phyloP scores from a whole-genome alignment of 2,888 invertebrate genomes.

The Pharmacophagus antenor region DNA sequence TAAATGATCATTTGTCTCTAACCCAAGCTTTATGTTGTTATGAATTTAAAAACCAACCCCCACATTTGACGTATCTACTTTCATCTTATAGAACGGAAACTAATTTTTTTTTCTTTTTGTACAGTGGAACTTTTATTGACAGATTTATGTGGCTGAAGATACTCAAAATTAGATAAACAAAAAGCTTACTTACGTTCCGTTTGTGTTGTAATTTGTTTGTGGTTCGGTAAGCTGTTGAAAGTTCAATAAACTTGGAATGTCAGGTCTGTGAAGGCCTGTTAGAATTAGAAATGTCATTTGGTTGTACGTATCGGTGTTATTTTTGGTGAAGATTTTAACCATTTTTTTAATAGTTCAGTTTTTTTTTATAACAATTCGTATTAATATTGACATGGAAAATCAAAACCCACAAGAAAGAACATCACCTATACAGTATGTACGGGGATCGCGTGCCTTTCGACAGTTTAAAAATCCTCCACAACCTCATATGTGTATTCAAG shows the following conservation, averaged over 20 bases:
- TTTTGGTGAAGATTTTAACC: slow-evolving; percentile 26
- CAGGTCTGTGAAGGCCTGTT: slow-evolving; percentile 39
- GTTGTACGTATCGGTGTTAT: slow-evolving; percentile 31
- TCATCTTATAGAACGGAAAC: slow-evolving; percentile 37
- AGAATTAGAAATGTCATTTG: slow-evolving; percentile 29
- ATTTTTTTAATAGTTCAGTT: slow-evolving; percentile 30
- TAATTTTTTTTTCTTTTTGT: slow-evolving; percentile 47
- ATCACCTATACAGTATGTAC: slow-evolving; percentile 78
- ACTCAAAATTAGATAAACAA: slow-evolving; percentile 27
- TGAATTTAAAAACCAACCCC: slow-evolving; percentile 16
- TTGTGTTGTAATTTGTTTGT: slow-evolving; percentile 23
- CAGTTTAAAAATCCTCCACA: slow-evolving; percentile 88
- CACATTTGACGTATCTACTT: slow-evolving; percentile 38
- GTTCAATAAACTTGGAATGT: slow-evolving; percentile 72
- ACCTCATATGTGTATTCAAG: slow-evolving; percentile 87
- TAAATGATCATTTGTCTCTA: slow-evolving; percentile 6
- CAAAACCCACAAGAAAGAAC: slow-evolving; percentile 65
- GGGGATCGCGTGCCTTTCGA: slow-evolving; percentile 82
- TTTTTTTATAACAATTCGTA: slow-evolving; percentile 32
- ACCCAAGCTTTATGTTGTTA: slow-evolving; percentile 1
- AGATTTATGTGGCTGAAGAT: slow-evolving; percentile 38
- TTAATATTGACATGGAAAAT: slow-evolving; percentile 66
- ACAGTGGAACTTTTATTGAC: slow-evolving; percentile 44
- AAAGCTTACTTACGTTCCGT: slow-evolving; percentile 23
- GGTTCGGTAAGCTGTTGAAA: slow-evolving; percentile 36